These are phyloP conservation scores for Maniola hyperantus DNA, from an alignment of 2,888 invertebrate genomes.

Conservation along the genomic window DNA sequence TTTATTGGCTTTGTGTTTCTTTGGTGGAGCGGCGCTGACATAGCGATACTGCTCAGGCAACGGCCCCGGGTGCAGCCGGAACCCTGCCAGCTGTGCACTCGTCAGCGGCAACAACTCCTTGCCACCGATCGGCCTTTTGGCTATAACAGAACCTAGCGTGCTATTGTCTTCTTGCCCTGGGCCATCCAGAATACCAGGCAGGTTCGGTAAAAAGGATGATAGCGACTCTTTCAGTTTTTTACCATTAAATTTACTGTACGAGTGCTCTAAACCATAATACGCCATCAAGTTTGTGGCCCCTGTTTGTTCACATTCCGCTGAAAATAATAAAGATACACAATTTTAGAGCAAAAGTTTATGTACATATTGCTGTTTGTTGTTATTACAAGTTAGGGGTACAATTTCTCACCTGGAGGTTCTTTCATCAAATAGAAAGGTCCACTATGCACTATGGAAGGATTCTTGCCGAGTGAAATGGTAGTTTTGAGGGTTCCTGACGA, in stretches of 20 bases:
- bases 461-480: conserved; percentile 98
- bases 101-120: conserved; percentile 92
- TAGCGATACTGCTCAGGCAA: conserved; percentile 97
- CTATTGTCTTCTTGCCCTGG: conserved; percentile 93
- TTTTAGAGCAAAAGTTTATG: conserved; percentile 1
- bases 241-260: conserved; percentile 98
- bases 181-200: conserved; percentile 97
- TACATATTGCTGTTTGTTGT: neutral
- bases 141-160: conserved; percentile 95
- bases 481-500: conserved; percentile 98
- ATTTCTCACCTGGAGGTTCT: conserved; percentile 91
- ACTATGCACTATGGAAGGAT: conserved; percentile 97
- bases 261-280: conserved; percentile 97
- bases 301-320: conserved; percentile 95
- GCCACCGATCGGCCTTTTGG: conserved; percentile 96
- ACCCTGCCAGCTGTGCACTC: conserved; percentile 94
- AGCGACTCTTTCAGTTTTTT: conserved; percentile 97
- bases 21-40: conserved; percentile 94
- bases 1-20: conserved; percentile 94
- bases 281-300: conserved; percentile 99
- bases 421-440: conserved; percentile 99
- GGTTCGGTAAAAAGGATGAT: conserved; percentile 96
- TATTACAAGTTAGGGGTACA: neutral
- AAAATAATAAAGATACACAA: conserved; percentile 34
- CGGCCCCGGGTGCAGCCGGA: conserved; percentile 97